phyloP scores from a whole-genome alignment of 2,797 vertebrate species.

The Chelon labrosus region DNA sequence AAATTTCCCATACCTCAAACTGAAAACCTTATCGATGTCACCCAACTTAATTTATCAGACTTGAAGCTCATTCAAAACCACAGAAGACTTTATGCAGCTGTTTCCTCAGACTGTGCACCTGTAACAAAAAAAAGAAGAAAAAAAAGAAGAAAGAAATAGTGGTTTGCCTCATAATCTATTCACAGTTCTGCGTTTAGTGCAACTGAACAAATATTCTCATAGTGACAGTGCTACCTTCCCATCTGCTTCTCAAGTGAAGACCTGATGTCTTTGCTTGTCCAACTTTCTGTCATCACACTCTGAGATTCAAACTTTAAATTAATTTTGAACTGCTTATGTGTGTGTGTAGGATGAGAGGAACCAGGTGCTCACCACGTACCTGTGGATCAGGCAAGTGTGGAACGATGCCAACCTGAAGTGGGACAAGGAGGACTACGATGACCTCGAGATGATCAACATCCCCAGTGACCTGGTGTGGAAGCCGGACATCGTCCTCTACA shows the following conservation, averaged over 20 bases:
- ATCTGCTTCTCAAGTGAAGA: background rate
- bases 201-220: background rate
- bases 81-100: background rate
- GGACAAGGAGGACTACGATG: conserved; percentile 95
- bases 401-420: conserved; percentile 93
- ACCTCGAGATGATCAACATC: conserved; percentile 96
- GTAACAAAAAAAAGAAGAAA: background rate
- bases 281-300: background rate
- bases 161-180: background rate
- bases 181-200: background rate
- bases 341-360: conserved; percentile 93
- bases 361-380: conserved; percentile 94
- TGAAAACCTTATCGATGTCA: background rate
- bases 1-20: background rate
- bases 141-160: background rate
- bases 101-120: background rate
- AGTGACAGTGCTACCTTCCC: background rate
- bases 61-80: background rate
- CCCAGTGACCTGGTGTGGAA: conserved; percentile 97
- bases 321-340: conserved; percentile 14
- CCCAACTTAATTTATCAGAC: background rate
- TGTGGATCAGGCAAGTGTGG: conserved; percentile 97
- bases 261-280: background rate
- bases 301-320: background rate
- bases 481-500: conserved; percentile 97